Conservation (phyloP, 2,113 vertebrate genomes). For the Triplophysa dalaica region DNA sequence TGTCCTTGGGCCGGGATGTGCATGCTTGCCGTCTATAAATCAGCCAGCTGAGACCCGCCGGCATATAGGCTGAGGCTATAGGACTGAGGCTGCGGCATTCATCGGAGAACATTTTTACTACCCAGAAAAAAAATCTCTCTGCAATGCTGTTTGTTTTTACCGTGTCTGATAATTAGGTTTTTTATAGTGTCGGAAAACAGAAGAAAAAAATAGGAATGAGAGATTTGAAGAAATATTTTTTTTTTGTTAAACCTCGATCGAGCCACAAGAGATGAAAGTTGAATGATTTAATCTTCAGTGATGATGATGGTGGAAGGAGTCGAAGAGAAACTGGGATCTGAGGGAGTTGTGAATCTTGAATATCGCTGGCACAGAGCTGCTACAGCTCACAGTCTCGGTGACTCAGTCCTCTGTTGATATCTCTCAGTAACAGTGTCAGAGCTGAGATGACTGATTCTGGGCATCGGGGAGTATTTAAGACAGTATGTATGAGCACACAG, state of each 20-base stretch:
- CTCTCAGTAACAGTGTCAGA: conserved; percentile 8
- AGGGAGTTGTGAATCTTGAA: background rate
- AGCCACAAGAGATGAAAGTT: background rate
- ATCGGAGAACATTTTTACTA: background rate
- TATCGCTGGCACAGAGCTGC: background rate
- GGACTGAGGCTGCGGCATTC: conserved; percentile 8
- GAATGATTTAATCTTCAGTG: background rate
- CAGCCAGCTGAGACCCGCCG: conserved; percentile 26
- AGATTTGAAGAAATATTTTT: background rate
- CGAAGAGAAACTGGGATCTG: background rate
- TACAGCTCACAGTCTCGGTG: background rate
- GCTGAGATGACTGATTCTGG: background rate
- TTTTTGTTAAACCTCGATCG: background rate
- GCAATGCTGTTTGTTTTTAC: background rate
- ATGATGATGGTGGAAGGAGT: background rate
- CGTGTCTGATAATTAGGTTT: background rate
- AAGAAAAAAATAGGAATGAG: background rate
- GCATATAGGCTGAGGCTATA: conserved; percentile 12
- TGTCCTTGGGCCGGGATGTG: conserved; percentile 45
- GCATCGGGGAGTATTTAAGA: conserved; percentile 2
- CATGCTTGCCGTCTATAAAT: conserved; percentile 39
- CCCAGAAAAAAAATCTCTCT: background rate
- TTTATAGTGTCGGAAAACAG: background rate
- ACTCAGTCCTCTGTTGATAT: background rate
- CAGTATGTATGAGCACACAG: background rate